Percentiles rank a stretch among this genome's conserved stretches.
Conservation (phyloP, 2,797 vertebrate species). For the Ispidina lecontei region DNA sequence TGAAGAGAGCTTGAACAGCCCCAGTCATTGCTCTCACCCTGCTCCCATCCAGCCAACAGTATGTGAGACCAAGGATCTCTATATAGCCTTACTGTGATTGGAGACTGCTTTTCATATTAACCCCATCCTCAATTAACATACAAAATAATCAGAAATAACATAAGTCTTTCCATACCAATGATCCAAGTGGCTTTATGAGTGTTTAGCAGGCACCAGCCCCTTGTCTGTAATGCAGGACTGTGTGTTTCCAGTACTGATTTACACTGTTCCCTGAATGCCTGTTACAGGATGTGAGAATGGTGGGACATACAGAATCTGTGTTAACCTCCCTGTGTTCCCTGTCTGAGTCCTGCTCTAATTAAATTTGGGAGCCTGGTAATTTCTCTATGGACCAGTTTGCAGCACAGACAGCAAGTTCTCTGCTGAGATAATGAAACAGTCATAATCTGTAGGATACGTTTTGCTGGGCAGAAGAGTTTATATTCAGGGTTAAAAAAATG, state of each 20-base stretch:
- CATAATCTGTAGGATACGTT: slow-evolving; percentile 23
- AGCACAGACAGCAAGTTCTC: slow-evolving; percentile 29
- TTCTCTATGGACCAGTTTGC: slow-evolving; percentile 46
- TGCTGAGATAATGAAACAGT: slow-evolving; percentile 49
- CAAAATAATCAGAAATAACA: not conserved
- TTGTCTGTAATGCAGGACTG: not conserved
- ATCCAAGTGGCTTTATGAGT: not conserved
- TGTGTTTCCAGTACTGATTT: slow-evolving; percentile 24
- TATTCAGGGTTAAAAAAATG: not conserved
- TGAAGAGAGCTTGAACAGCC: not conserved
- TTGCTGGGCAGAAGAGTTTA: slow-evolving; percentile 2
- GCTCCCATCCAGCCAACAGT: not conserved
- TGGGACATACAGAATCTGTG: slow-evolving; percentile 54
- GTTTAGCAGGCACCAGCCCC: not conserved
- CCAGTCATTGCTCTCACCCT: not conserved
- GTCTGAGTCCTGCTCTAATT: slow-evolving; percentile 60
- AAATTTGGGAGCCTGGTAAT: slow-evolving; percentile 61
- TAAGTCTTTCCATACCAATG: not conserved
- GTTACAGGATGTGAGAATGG: slow-evolving; percentile 51
- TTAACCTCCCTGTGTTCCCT: slow-evolving; percentile 44
- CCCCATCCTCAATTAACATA: not conserved
- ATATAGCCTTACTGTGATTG: not conserved
- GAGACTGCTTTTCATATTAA: not conserved
- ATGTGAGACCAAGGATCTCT: not conserved
- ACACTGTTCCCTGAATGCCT: not conserved